Base-by-base conservation (phyloP, 2,888 invertebrate species). In the Frankliniella intonsa region DNA sequence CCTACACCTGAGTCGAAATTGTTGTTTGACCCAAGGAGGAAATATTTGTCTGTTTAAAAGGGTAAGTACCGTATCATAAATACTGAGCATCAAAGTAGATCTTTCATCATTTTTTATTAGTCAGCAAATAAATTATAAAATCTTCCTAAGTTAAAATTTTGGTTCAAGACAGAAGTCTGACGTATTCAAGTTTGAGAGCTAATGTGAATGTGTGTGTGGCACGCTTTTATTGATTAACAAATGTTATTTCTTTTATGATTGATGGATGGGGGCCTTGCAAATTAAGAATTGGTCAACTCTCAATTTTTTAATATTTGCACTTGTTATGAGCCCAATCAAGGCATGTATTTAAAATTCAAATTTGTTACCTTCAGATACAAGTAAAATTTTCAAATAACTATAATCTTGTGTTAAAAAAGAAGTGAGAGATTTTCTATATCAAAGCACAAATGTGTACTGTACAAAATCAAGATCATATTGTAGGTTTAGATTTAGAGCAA, bases 381-480 rank as follows among this genome's bases (percentile, higher is more conserved):
- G 25, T 69, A 69, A n/a, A 22, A 22, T 69, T 11, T 62, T 62
- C n/a, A 38, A 38, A 38, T 38, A 38, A 38, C 38, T 69, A 69
- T 65, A 9, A 69, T 22, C 22, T 22, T 69, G n/a, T 69, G 11
- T 69, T 62, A 62, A 69, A 22, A 69, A 55, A 38, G 2, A 38
- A 38, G 14, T 62, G 62, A n/a, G 62, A 62, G 62, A 62, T 62
- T 62, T 62, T 62, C 62, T 62, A 62, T 7, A 69, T 22, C 38
- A 69, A 69, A 69, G 69, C 69, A 69, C 69, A 69, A 69, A 69
- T 69, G 22, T 69, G 69, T 69, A 22, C 17, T 69, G 22, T 69
- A 69, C 25, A 69, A 69, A 22, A 22, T 69, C n/a, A 69, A 69
- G 22, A 69, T 69, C 19, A 38, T 38, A 38, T 17, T 14, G 69